Evolutionary conservation across 2,113 vertebrate species (phyloP).

Genomic region (Pelecanus crispus): DNA sequence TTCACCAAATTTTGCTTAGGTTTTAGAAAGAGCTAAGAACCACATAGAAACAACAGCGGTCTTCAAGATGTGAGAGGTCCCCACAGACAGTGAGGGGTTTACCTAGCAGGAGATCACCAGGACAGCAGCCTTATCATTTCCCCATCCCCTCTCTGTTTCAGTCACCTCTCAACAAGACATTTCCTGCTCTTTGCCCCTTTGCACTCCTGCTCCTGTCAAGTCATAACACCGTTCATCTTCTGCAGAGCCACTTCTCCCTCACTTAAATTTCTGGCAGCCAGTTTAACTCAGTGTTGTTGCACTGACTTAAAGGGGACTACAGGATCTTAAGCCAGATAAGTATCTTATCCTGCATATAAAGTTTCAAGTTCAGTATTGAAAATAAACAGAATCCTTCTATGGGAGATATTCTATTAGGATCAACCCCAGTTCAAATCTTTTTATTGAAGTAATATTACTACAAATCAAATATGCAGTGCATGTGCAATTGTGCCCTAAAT

Average conservation of each 20-base stretch:
- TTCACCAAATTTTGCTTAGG: not conserved
- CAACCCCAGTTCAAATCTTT: not conserved
- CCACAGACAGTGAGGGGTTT: not conserved
- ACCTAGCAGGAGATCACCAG: not conserved
- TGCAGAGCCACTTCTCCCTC: not conserved
- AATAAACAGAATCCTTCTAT: not conserved
- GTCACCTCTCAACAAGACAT: not conserved
- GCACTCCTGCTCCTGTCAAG: not conserved
- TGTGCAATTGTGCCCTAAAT: not conserved
- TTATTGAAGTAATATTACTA: not conserved
- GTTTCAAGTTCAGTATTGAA: not conserved
- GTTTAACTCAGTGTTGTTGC: not conserved
- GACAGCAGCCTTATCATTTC: not conserved
- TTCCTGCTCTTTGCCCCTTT: not conserved
- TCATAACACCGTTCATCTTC: not conserved
- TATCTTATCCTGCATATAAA: not conserved
- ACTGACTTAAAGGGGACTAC: not conserved
- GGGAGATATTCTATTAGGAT: not conserved
- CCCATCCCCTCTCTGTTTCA: not conserved
- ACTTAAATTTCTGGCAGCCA: slow-evolving; percentile 17
- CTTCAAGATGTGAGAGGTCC: not conserved
- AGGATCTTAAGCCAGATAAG: not conserved
- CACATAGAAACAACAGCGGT: not conserved
- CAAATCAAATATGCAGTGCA: not conserved
- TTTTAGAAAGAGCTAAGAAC: not conserved